Conservation (phyloP, 2,113 vertebrate genomes). For the Astatoreochromis straeleni region DNA sequence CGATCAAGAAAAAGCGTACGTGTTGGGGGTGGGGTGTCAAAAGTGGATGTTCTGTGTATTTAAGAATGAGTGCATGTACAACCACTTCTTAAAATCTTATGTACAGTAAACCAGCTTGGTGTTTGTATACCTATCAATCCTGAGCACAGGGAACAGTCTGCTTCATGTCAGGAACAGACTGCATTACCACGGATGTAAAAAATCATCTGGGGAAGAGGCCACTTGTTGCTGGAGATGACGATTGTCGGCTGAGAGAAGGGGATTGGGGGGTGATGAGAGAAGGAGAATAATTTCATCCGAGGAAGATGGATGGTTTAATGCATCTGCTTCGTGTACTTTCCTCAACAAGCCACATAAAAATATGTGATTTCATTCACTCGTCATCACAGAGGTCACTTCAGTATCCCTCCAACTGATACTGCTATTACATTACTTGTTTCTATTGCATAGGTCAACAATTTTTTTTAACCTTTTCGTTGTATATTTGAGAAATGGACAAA, state of each 20-base stretch:
- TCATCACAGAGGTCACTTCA: background rate
- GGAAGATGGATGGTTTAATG: slow-evolving; percentile 57
- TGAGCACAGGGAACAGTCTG: slow-evolving; percentile 44
- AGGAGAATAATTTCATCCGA: slow-evolving; percentile 29
- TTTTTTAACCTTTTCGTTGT: background rate
- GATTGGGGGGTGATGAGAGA: background rate
- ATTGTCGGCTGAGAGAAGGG: background rate
- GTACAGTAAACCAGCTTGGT: slow-evolving; percentile 38
- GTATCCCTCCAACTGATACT: background rate
- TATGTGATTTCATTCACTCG: background rate
- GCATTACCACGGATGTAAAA: slow-evolving; percentile 51
- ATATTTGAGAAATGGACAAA: background rate
- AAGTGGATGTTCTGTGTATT: slow-evolving; percentile 2
- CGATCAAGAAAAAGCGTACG: slow-evolving; percentile 30
- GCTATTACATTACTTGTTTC: background rate
- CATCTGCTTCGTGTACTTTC: slow-evolving; percentile 35
- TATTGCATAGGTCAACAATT: background rate
- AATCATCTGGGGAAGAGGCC: slow-evolving; percentile 65
- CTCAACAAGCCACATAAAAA: slow-evolving; percentile 47
- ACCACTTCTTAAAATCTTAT: slow-evolving; percentile 20
- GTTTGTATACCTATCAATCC: slow-evolving; percentile 50
- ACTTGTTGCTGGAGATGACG: slow-evolving; percentile 66
- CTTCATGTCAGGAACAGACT: slow-evolving; percentile 50
- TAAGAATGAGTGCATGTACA: background rate
- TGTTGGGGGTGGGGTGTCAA: background rate